Conservation (phyloP, 1,140 invertebrate genomes). For the Phymorhynchus buccinoides region DNA sequence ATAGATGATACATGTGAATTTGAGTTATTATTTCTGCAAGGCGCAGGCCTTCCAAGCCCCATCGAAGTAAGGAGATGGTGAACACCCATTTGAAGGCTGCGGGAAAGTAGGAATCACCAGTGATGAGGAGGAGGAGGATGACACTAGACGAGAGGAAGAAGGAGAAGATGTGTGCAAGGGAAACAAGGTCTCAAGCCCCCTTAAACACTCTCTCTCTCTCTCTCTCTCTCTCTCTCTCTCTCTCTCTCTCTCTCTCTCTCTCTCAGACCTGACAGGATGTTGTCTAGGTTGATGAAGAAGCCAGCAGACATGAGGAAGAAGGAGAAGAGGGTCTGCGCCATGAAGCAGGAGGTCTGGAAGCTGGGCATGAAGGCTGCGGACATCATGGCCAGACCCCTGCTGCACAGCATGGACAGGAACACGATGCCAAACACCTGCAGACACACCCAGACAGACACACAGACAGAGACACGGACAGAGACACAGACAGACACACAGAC, state of each 20-base stretch:
- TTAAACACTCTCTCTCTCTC: background rate
- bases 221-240: background rate
- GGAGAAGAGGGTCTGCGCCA: constrained; percentile 63
- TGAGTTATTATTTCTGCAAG: no score
- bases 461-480: background rate
- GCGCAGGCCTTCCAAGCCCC: constrained; percentile 64
- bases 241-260: background rate
- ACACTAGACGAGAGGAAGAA: no score
- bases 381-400: constrained; percentile 62
- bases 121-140: no score
- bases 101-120: no score
- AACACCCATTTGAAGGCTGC: constrained; percentile 64
- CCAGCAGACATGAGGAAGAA: constrained; percentile 64
- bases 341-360: constrained; percentile 60
- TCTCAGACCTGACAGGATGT: constrained; percentile 61
- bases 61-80: constrained; percentile 62
- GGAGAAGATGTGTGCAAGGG: no score
- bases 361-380: constrained; percentile 61
- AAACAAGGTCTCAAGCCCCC: no score
- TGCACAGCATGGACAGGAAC: constrained; percentile 62
- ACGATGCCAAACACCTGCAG: constrained; percentile 58
- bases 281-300: constrained; percentile 67
- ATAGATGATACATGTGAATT: no score
- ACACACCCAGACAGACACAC: background rate
- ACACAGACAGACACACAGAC: background rate